Base-by-base conservation (phyloP, 2,888 invertebrate genomes). In the Cetonia aurata region DNA sequence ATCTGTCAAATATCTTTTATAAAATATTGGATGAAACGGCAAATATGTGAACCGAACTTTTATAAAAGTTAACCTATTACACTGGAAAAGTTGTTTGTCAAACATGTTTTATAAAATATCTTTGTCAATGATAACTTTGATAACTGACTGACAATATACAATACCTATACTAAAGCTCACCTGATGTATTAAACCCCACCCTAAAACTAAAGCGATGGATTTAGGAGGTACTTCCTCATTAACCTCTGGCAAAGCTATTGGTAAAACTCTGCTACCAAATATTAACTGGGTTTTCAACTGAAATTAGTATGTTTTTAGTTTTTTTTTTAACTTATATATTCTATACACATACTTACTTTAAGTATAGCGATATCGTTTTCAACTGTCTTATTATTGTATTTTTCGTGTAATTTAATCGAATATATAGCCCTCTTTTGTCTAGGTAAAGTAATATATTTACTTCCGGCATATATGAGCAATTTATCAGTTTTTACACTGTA, bases 341-440 rank as follows among this genome's bases (percentile, higher is more conserved):
- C n/a, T n/a, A n/a, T n/a, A 37, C 37, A 4, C 4, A 6, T 9
- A 3, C 85, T 84, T 71, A 88, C 81, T 31, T 80, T 79, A 10
- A 88, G 80, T 46, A 88, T 79, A 0, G 85, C 87, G 1, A 87
- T 86, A 76, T 88, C 88, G 71, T 87, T 84, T 71, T 86, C 84
- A 78, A 86, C 87, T 1, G 84, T 83, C 73, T 85, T 84, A 76
- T 83, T 83, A 74, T 84, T 79, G 80, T 87, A 88, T 1, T 82
- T 80, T 0, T 86, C 85, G 74, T 88, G 87, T 0, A 86, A 84
- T 73, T 81, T 84, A 73, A 83, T 81, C 57, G 83, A 83, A 67
- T 81, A 83, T 0, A 87, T 86, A 73, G 84, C 84, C 25, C 86
- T 86, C 82, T 87, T 85, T 75, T 87, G 85, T 0, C 88, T 88